phyloP scores from a whole-genome alignment of 2,113 vertebrate genomes.

The Mobula birostris region DNA sequence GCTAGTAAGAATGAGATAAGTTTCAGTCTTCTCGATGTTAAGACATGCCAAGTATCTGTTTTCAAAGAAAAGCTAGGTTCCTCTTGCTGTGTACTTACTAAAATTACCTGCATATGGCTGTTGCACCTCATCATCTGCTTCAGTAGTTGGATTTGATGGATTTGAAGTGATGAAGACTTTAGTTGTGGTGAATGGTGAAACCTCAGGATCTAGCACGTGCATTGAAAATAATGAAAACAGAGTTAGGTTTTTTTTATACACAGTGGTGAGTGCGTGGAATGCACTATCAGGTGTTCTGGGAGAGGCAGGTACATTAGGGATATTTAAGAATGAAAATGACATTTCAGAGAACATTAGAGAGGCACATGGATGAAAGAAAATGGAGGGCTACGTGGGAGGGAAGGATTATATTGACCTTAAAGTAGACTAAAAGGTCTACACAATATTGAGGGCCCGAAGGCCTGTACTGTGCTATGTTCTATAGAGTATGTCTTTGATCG shows the following conservation, averaged over 20 bases:
- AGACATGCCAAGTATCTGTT: neutral
- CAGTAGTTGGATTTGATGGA: neutral
- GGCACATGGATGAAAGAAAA: too few relatives aligned
- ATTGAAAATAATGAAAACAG: slow-evolving; percentile 1
- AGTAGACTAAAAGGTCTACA: too few relatives aligned
- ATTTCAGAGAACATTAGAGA: too few relatives aligned
- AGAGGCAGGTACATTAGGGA: too few relatives aligned
- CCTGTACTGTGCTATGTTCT: too few relatives aligned
- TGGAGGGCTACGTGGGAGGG: too few relatives aligned
- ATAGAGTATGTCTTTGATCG: neutral
- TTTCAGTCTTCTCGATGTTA: neutral
- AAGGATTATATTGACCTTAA: too few relatives aligned
- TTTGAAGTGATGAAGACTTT: slow-evolving; percentile 21
- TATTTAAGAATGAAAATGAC: too few relatives aligned
- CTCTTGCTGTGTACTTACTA: neutral
- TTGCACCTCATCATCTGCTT: neutral
- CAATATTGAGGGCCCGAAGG: too few relatives aligned
- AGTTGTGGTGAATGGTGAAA: neutral
- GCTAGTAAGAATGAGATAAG: neutral
- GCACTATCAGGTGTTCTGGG: too few relatives aligned
- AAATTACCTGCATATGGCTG: slow-evolving; percentile 28
- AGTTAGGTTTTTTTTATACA: too few relatives aligned
- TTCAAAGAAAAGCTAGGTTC: neutral
- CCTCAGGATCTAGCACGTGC: slow-evolving; percentile 5
- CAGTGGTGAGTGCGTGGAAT: too few relatives aligned